Percentiles rank a stretch among this genome's conserved stretches.
phyloP scores from a whole-genome alignment of 2,113 vertebrate species.

The Plecturocebus donacophilus region DNA sequence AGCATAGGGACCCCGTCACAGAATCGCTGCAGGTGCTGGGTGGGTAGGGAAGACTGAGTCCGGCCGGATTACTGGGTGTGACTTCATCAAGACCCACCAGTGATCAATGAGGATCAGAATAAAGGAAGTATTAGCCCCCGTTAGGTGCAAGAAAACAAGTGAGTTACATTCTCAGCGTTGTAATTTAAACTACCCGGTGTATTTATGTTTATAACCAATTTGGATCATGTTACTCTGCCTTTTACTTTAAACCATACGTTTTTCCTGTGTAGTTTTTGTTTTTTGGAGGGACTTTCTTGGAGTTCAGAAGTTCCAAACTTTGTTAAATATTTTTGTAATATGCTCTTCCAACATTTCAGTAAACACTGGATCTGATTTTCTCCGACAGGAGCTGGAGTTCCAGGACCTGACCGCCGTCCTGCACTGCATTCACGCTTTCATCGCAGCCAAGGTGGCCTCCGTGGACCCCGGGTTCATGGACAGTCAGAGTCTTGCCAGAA shows the following conservation, averaged over 20 bases:
- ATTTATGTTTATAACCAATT: accelerated
- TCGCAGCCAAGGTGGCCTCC: constrained; percentile 95
- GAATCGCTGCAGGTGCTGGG: neutral
- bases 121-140: too few relatives aligned
- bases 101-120: too few relatives aligned
- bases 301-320: neutral
- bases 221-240: neutral
- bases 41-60: too few relatives aligned
- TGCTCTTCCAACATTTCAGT: accelerated
- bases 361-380: neutral
- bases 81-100: neutral
- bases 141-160: neutral
- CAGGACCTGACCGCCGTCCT: constrained; percentile 93
- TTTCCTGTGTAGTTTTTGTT: accelerated
- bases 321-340: neutral
- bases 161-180: neutral
- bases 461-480: constrained; percentile 93
- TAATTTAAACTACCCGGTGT: accelerated
- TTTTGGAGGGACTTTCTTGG: neutral
- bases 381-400: constrained; percentile 94
- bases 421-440: constrained; percentile 95
- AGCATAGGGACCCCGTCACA: accelerated
- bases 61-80: too few relatives aligned
- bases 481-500: constrained; percentile 89
- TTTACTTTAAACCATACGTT: neutral